These are phyloP conservation scores for Conus ventricosus DNA, from an alignment of 1,140 invertebrate genomes.

Conservation along the genomic window DNA sequence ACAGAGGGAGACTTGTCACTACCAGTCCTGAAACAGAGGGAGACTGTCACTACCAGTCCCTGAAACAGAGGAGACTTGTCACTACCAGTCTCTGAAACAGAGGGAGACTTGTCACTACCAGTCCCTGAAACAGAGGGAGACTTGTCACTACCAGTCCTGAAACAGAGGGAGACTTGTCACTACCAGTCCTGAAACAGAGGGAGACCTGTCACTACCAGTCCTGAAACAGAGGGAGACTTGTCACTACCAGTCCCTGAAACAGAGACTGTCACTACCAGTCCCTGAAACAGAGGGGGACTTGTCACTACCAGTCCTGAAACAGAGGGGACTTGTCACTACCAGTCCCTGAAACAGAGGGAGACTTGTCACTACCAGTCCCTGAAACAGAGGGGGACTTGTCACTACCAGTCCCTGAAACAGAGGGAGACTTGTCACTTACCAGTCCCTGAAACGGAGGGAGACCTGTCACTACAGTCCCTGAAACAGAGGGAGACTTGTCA, in stretches of 20 bases:
- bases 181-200: slow-evolving; percentile 80
- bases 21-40: slow-evolving; percentile 80
- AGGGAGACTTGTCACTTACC: slow-evolving; percentile 16
- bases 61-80: slow-evolving; percentile 72
- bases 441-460: slow-evolving; percentile 80
- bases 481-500: slow-evolving; percentile 55
- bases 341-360: slow-evolving; percentile 80
- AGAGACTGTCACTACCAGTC: too few relatives aligned
- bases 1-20: background rate
- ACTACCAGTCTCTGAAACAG: slow-evolving; percentile 80
- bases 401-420: slow-evolving; percentile 80
- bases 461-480: slow-evolving; percentile 80
- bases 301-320: slow-evolving; percentile 80
- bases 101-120: slow-evolving; percentile 65
- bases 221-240: slow-evolving; percentile 75
- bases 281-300: slow-evolving; percentile 76
- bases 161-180: slow-evolving; percentile 54
- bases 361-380: slow-evolving; percentile 79
- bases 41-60: slow-evolving; percentile 77
- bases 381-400: slow-evolving; percentile 60
- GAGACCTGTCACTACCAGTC: slow-evolving; percentile 75
- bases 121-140: slow-evolving; percentile 79
- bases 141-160: slow-evolving; percentile 79
- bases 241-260: too few relatives aligned
- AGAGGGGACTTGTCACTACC: slow-evolving; percentile 18